A percentile compares a stretch with the other conserved stretches of the same genome.
phyloP scores from a whole-genome alignment of 2,113 vertebrate genomes.

The Dipodomys ordii region DNA sequence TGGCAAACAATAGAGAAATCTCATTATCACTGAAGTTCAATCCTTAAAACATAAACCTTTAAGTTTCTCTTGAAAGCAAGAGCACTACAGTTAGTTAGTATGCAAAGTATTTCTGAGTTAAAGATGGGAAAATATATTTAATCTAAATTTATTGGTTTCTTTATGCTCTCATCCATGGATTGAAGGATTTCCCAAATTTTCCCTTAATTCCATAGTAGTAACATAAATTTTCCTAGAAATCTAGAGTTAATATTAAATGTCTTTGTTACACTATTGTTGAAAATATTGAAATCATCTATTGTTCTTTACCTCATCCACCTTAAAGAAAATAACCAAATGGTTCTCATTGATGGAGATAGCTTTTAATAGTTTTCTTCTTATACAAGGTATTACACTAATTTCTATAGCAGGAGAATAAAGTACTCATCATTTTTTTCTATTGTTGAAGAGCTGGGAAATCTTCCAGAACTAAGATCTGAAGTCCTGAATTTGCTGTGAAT shows the following conservation, averaged over 20 bases:
- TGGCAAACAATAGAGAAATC: background rate
- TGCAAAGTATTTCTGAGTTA: background rate
- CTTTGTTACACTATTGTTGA: background rate
- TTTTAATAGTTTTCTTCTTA: slow-evolving; percentile 2
- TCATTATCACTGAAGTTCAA: background rate
- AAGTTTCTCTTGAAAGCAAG: background rate
- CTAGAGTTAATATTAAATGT: background rate
- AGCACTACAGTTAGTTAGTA: too few species aligned
- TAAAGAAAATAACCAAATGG: background rate
- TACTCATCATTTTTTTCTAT: slow-evolving; percentile 59
- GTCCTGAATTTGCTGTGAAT: slow-evolving; percentile 39
- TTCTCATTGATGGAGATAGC: background rate
- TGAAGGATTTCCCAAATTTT: background rate
- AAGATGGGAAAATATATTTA: background rate
- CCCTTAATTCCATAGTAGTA: background rate
- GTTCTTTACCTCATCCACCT: background rate
- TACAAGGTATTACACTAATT: slow-evolving; percentile 48
- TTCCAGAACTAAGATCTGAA: slow-evolving; percentile 25
- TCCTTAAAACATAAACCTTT: background rate
- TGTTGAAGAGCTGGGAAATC: slow-evolving; percentile 50
- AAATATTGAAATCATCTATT: background rate
- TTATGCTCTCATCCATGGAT: background rate
- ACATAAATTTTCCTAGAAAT: background rate
- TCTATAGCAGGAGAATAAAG: slow-evolving; percentile 35
- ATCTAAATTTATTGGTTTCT: background rate